Evolutionary conservation across 1,140 invertebrate genomes (phyloP).

Genomic region (Dinoponera quadriceps): DNA sequence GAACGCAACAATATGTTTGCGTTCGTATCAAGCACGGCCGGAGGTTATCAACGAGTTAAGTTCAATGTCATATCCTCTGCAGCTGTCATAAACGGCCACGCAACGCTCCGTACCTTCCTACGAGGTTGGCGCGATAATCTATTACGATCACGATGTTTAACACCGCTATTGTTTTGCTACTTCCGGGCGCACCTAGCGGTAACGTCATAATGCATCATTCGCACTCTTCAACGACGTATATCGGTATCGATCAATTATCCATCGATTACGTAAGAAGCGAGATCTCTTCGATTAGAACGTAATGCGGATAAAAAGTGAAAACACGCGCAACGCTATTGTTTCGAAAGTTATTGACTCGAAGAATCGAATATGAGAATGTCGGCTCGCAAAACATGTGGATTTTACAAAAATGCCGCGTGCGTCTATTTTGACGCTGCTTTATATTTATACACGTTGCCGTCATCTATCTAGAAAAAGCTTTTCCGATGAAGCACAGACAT

Average conservation of each 20-base stretch:
- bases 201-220: slow-evolving; percentile 1
- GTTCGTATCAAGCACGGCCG: slow-evolving; percentile 68
- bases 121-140: slow-evolving; percentile 64
- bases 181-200: slow-evolving; percentile 14
- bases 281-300: not conserved
- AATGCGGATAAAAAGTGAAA: not conserved
- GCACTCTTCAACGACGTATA: not conserved
- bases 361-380: slow-evolving; percentile 8
- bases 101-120: slow-evolving; percentile 60
- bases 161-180: slow-evolving; percentile 46
- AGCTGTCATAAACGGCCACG: slow-evolving; percentile 71
- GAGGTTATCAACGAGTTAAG: slow-evolving; percentile 82
- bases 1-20: slow-evolving; percentile 21
- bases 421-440: slow-evolving; percentile 20
- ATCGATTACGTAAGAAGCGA: not conserved
- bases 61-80: slow-evolving; percentile 82
- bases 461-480: slow-evolving; percentile 55
- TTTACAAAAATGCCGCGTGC: slow-evolving; percentile 39
- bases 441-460: slow-evolving; percentile 56
- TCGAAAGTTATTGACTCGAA: not conserved
- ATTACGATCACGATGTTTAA: slow-evolving; percentile 53
- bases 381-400: not conserved
- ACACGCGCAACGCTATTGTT: not conserved
- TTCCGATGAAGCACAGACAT: slow-evolving; percentile 6
- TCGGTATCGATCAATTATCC: not conserved